phyloP scores from a whole-genome alignment of 2,113 vertebrate species.

The Mustelus asterias region DNA sequence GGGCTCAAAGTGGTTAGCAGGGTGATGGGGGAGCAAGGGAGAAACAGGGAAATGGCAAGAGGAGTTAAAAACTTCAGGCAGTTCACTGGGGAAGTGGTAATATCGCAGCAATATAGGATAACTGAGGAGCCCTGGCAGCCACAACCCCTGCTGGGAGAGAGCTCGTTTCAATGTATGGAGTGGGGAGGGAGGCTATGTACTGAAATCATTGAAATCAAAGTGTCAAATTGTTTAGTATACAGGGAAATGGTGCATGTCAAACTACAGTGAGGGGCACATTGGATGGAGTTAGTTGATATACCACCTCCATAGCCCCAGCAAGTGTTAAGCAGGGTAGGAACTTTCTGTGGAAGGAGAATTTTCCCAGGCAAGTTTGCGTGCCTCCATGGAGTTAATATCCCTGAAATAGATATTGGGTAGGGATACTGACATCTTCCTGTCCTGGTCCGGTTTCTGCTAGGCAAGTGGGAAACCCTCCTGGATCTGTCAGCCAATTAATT shows the following conservation, averaged over 20 bases:
- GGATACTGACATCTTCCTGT: too few species aligned
- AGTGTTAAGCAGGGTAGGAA: background rate
- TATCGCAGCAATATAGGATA: background rate
- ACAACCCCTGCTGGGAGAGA: background rate
- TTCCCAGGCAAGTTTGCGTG: background rate
- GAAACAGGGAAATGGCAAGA: background rate
- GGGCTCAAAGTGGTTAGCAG: background rate
- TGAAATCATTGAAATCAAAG: background rate
- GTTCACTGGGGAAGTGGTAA: background rate
- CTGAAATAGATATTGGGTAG: background rate
- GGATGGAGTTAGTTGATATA: background rate
- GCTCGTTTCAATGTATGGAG: background rate
- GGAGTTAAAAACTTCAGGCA: background rate
- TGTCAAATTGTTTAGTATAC: background rate
- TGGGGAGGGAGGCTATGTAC: background rate
- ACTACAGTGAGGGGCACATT: background rate
- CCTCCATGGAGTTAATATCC: background rate
- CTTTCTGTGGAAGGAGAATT: background rate
- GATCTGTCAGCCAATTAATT: background rate
- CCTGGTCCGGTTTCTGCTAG: background rate
- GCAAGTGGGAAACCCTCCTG: background rate
- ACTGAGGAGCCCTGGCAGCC: background rate
- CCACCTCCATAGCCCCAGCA: background rate
- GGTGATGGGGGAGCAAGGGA: background rate
- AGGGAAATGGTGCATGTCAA: background rate